Evolutionary conservation across 2,888 invertebrate species (phyloP).

Genomic region (Drosophila monieri): DNA sequence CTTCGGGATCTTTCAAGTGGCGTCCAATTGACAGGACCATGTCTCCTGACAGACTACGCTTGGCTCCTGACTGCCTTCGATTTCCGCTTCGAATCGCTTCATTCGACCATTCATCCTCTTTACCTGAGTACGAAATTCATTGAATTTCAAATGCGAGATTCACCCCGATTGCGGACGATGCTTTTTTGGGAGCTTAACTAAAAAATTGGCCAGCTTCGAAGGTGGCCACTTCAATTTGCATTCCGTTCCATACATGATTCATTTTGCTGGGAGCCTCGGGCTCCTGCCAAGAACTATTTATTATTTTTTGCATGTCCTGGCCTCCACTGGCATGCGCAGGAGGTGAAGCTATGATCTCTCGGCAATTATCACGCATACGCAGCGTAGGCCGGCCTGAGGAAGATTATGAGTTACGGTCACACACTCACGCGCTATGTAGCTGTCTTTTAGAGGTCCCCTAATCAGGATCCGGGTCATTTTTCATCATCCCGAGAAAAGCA

Average conservation of each 20-base stretch:
- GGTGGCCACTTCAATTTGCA: slow-evolving; percentile 73
- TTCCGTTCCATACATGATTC: slow-evolving; percentile 67
- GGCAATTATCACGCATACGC: slow-evolving; percentile 66
- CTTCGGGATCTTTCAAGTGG: slow-evolving; percentile 36
- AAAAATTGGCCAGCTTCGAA: slow-evolving; percentile 58
- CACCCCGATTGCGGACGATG: slow-evolving; percentile 41
- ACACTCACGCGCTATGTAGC: slow-evolving; percentile 1
- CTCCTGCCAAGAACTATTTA: slow-evolving; percentile 63
- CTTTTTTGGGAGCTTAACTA: background rate
- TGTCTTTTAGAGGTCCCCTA: slow-evolving; percentile 22
- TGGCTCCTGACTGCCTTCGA: slow-evolving; percentile 3
- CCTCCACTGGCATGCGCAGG: background rate
- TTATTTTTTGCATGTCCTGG: slow-evolving; percentile 52
- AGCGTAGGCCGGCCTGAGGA: slow-evolving; percentile 30
- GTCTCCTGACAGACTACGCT: slow-evolving; percentile 33
- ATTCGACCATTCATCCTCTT: slow-evolving; percentile 65
- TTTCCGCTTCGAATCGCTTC: slow-evolving; percentile 17
- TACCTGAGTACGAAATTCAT: slow-evolving; percentile 79
- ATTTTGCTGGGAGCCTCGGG: slow-evolving; percentile 44
- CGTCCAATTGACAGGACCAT: slow-evolving; percentile 76
- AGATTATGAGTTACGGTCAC: slow-evolving; percentile 75
- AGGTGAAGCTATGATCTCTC: background rate
- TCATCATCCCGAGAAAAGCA: slow-evolving; percentile 34
- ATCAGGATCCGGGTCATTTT: slow-evolving; percentile 34
- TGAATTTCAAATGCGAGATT: slow-evolving; percentile 80